phyloP scores from a whole-genome alignment of 2,113 vertebrate species.

The Alectura lathami region DNA sequence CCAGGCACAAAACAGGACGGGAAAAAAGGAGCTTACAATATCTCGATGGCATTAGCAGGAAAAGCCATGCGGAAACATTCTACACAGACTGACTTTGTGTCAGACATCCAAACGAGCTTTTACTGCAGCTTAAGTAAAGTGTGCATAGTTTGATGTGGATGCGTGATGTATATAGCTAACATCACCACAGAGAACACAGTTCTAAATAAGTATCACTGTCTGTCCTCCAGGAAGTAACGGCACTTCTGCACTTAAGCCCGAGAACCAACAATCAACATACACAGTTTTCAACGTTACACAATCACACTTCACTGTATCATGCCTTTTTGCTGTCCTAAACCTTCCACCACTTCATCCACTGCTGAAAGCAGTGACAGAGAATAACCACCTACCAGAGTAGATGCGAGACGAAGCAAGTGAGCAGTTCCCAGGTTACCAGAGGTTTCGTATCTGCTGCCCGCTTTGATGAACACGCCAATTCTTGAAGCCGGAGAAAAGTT shows the following conservation, averaged over 20 bases:
- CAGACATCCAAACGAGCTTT: not conserved
- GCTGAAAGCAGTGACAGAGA: not conserved
- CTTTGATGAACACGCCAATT: constrained; percentile 91
- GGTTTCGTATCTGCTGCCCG: constrained; percentile 91
- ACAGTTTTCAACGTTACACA: not conserved
- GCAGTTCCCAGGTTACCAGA: constrained; percentile 84
- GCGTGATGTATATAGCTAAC: not conserved
- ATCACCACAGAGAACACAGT: not conserved
- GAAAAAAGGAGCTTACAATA: not conserved
- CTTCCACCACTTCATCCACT: not conserved
- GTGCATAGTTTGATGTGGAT: rapidly evolving
- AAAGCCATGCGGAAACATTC: not conserved
- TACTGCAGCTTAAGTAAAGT: not conserved
- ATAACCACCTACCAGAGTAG: constrained; percentile 83
- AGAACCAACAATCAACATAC: not conserved
- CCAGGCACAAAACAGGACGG: not conserved
- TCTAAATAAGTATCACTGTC: not conserved
- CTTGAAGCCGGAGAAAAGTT: constrained; percentile 91
- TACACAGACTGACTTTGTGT: not conserved
- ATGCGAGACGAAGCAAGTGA: constrained; percentile 90
- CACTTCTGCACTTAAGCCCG: not conserved
- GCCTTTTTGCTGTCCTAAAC: not conserved
- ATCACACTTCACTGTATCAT: not conserved
- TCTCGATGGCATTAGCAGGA: not conserved
- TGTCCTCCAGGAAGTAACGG: not conserved